phyloP scores from a whole-genome alignment of 2,113 vertebrate genomes.

The Callaeas wilsoni region DNA sequence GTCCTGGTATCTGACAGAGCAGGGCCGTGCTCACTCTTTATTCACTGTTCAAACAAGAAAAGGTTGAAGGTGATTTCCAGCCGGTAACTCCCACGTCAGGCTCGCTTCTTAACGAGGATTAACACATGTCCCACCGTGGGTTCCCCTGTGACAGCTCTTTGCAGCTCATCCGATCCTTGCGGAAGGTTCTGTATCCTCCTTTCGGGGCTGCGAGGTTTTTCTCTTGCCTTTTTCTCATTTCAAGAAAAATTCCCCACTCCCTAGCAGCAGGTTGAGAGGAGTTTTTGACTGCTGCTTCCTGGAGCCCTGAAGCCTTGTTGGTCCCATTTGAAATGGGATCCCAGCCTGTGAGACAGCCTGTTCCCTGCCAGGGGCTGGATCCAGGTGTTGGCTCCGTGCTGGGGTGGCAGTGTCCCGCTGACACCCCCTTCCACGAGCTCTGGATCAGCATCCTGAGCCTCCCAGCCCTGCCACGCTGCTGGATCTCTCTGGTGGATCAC shows the following conservation, averaged over 20 bases:
- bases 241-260: background rate
- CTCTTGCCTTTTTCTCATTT: background rate
- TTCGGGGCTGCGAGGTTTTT: rapidly evolving
- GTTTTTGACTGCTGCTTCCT: background rate
- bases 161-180: background rate
- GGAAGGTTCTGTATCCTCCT: background rate
- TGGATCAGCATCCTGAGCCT: too few relatives aligned
- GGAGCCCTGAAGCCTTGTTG: background rate
- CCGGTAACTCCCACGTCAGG: background rate
- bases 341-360: background rate
- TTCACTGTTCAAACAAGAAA: background rate
- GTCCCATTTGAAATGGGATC: rapidly evolving
- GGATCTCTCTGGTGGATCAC: background rate
- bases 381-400: rapidly evolving
- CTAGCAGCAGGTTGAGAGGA: background rate
- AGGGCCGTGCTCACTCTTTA: background rate
- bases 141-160: background rate
- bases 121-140: rapidly evolving
- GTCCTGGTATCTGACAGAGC: background rate
- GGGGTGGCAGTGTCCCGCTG: rapidly evolving
- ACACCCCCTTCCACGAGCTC: rapidly evolving
- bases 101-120: background rate
- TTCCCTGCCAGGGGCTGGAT: background rate
- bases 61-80: background rate
- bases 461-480: too few relatives aligned